A percentile compares a stretch with the other conserved stretches of the same genome.
Evolutionary conservation across 2,113 vertebrate genomes (phyloP).

Genomic region (Pithys albifrons): DNA sequence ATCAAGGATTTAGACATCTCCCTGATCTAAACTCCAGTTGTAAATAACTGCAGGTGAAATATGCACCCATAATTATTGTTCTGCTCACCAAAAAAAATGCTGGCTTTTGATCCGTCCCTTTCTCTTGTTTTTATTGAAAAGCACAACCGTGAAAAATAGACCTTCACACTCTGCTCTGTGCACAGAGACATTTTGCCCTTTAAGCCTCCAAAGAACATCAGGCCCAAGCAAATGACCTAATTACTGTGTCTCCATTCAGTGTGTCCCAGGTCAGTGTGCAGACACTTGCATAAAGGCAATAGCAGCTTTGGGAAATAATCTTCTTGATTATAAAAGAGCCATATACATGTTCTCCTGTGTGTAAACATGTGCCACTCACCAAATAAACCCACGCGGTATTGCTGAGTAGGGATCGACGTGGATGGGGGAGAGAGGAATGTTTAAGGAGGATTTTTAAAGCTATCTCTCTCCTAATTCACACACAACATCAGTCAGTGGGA

Average conservation of each 20-base stretch:
- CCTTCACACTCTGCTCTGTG: background rate
- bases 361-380: background rate
- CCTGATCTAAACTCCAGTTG: background rate
- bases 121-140: background rate
- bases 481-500: background rate
- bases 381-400: background rate
- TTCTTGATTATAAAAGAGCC: background rate
- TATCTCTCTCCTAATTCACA: background rate
- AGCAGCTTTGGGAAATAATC: constrained; percentile 7
- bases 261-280: background rate
- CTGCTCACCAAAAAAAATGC: background rate
- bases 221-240: constrained; percentile 39
- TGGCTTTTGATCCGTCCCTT: constrained; percentile 26
- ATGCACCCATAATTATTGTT: constrained; percentile 15
- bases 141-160: background rate
- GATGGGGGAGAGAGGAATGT: background rate
- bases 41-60: constrained; percentile 43
- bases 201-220: constrained; percentile 29
- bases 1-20: background rate
- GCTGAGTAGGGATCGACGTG: background rate
- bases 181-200: background rate
- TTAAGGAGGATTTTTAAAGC: background rate
- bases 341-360: background rate
- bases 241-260: background rate
- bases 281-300: background rate